Percentiles rank a stretch among this genome's conserved stretches.
phyloP scores from a whole-genome alignment of 2,888 invertebrate genomes.

The Crematogaster levior region DNA sequence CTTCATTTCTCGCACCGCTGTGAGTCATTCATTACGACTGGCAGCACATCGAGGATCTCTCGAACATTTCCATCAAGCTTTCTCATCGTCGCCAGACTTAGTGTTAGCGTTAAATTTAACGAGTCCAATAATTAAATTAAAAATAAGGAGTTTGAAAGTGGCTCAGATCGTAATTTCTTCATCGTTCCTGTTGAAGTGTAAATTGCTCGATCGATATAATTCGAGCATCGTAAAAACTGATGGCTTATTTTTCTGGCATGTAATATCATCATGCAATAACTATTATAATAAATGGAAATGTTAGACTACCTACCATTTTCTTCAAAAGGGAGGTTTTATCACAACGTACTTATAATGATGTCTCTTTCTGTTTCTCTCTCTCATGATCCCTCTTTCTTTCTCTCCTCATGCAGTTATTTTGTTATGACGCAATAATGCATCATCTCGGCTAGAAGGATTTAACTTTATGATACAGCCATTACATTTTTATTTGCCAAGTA shows the following conservation, averaged over 20 bases:
- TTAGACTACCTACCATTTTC: constrained; percentile 29
- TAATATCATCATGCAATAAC: constrained; percentile 34
- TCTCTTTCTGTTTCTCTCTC: neutral
- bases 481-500: constrained; percentile 27
- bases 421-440: constrained; percentile 35
- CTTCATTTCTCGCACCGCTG: neutral
- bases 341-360: constrained; percentile 24
- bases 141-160: constrained; percentile 41
- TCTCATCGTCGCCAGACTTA: constrained; percentile 12
- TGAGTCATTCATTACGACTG: constrained; percentile 42
- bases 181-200: constrained; percentile 14
- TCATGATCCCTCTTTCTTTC: neutral
- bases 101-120: constrained; percentile 54
- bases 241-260: constrained; percentile 25
- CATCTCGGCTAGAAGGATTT: neutral
- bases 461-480: constrained; percentile 24
- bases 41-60: constrained; percentile 15
- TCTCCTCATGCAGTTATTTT: constrained; percentile 4
- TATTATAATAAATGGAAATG: constrained; percentile 41
- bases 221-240: constrained; percentile 43
- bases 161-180: constrained; percentile 30
- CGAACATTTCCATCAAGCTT: constrained; percentile 27
- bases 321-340: neutral
- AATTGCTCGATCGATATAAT: constrained; percentile 47
- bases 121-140: constrained; percentile 61